Percentiles rank a stretch among this genome's conserved stretches.
Conservation (phyloP, 2,113 vertebrate genomes). For the Entosphenus tridentatus region DNA sequence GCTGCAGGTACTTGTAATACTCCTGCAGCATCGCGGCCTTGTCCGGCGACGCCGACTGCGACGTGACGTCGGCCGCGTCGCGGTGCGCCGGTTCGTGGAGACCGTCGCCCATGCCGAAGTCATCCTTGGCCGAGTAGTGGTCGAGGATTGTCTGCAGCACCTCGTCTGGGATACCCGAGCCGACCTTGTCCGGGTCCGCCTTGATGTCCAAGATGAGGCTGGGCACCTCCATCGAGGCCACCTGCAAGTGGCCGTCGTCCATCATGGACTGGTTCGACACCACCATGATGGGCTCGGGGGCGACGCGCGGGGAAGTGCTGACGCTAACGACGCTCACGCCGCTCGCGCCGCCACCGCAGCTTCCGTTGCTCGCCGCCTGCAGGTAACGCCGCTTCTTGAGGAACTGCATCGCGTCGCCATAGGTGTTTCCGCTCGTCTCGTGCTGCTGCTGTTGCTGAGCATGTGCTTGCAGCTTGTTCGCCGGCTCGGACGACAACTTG, state of each 20-base stretch:
- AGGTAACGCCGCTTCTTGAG: slow-evolving; percentile 94
- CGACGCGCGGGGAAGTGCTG: not conserved
- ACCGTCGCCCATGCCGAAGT: slow-evolving; percentile 59
- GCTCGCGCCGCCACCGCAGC: slow-evolving; percentile 48
- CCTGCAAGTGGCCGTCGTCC: slow-evolving; percentile 22
- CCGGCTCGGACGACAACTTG: not conserved
- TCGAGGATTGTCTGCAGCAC: slow-evolving; percentile 90
- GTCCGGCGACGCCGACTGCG: slow-evolving; percentile 45
- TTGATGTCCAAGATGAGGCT: slow-evolving; percentile 55
- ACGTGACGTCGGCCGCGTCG: slow-evolving; percentile 39
- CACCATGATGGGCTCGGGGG: not conserved
- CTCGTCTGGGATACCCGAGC: slow-evolving; percentile 89
- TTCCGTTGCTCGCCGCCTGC: slow-evolving; percentile 39
- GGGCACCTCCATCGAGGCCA: slow-evolving; percentile 48
- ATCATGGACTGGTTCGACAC: slow-evolving; percentile 55
- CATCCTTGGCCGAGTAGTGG: slow-evolving; percentile 87
- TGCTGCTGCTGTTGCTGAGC: slow-evolving; percentile 16
- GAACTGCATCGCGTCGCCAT: slow-evolving; percentile 98
- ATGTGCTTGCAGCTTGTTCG: not conserved
- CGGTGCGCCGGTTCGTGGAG: slow-evolving; percentile 54
- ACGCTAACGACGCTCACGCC: slow-evolving; percentile 28
- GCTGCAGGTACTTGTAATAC: slow-evolving; percentile 94
- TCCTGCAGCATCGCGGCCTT: slow-evolving; percentile 78
- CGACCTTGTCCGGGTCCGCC: slow-evolving; percentile 72
- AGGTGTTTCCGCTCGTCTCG: slow-evolving; percentile 53